Percentiles rank a stretch among this genome's conserved stretches.
Evolutionary conservation across 2,888 invertebrate species (phyloP).

Genomic region (Sphaerophoria taeniata): DNA sequence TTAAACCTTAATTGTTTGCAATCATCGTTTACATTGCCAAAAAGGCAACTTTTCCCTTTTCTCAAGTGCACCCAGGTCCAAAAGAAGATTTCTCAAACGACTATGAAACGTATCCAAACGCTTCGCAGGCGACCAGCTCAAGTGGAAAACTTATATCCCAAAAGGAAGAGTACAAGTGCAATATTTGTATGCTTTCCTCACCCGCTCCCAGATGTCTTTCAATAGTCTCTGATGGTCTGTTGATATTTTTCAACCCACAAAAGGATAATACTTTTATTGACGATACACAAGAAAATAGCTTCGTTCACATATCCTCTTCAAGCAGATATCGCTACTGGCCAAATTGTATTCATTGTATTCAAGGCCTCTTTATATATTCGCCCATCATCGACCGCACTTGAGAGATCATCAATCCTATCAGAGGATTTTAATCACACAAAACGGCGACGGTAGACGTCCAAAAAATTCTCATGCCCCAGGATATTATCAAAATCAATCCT

Average conservation of each 20-base stretch:
- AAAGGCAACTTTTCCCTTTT: constrained; percentile 62
- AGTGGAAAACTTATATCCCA: constrained; percentile 68
- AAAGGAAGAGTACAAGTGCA: constrained; percentile 72
- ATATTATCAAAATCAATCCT: background rate
- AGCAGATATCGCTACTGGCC: constrained; percentile 76
- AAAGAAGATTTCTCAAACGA: constrained; percentile 27
- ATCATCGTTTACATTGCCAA: constrained; percentile 69
- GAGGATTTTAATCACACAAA: constrained; percentile 47
- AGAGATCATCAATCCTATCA: constrained; percentile 62
- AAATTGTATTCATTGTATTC: constrained; percentile 72
- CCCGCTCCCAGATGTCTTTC: constrained; percentile 32
- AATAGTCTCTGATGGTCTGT: constrained; percentile 47
- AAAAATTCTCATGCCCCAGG: constrained; percentile 60
- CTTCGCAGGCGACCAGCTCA: constrained; percentile 71
- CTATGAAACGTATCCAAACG: constrained; percentile 26
- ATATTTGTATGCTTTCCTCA: constrained; percentile 42
- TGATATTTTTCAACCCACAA: too few species aligned
- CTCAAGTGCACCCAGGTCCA: constrained; percentile 9
- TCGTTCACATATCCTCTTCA: constrained; percentile 68
- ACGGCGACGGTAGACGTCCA: constrained; percentile 32
- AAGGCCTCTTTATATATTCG: constrained; percentile 59
- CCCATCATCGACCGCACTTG: constrained; percentile 61
- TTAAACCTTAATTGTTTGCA: constrained; percentile 70
- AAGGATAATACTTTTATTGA: constrained; percentile 70
- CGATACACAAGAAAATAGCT: constrained; percentile 59